phyloP scores from a whole-genome alignment of 2,113 vertebrate species.

The Clinocottus analis region DNA sequence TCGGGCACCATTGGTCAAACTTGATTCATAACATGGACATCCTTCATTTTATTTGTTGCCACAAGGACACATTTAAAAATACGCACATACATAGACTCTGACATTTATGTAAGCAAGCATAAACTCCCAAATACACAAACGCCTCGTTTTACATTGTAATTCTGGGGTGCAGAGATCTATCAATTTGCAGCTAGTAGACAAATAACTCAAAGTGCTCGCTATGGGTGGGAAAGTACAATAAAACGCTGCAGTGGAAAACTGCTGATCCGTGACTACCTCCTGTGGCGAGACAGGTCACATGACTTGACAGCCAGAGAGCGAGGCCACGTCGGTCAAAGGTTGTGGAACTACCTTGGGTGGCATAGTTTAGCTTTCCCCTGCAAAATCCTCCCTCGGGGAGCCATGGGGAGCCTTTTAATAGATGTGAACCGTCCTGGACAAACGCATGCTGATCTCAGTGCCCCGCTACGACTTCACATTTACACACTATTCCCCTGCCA shows the following conservation, averaged over 20 bases:
- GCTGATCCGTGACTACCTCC: slow-evolving; percentile 55
- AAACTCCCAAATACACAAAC: background rate
- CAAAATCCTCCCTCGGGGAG: slow-evolving; percentile 64
- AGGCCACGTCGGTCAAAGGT: slow-evolving; percentile 73
- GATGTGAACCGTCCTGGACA: slow-evolving; percentile 56
- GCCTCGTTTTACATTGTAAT: background rate
- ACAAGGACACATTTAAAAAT: slow-evolving; percentile 26
- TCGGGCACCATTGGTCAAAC: slow-evolving; percentile 7
- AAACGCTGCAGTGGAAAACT: slow-evolving; percentile 55
- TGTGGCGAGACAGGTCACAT: slow-evolving; percentile 43
- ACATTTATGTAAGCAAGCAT: background rate
- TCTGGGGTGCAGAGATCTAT: slow-evolving; percentile 5
- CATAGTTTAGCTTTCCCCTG: slow-evolving; percentile 66
- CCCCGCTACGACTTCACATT: slow-evolving; percentile 24
- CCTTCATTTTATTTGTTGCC: slow-evolving; percentile 16
- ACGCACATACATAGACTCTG: background rate
- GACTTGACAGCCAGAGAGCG: slow-evolving; percentile 58
- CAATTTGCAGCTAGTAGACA: slow-evolving; percentile 26
- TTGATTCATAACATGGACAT: slow-evolving; percentile 34
- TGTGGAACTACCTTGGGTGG: slow-evolving; percentile 77
- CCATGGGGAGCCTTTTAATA: slow-evolving; percentile 58
- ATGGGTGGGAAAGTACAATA: slow-evolving; percentile 56
- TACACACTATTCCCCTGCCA: slow-evolving; percentile 42
- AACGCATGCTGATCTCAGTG: slow-evolving; percentile 32
- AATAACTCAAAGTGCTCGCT: slow-evolving; percentile 26